phyloP scores from a whole-genome alignment of 2,888 invertebrate genomes.

The Idaea dimidiata region DNA sequence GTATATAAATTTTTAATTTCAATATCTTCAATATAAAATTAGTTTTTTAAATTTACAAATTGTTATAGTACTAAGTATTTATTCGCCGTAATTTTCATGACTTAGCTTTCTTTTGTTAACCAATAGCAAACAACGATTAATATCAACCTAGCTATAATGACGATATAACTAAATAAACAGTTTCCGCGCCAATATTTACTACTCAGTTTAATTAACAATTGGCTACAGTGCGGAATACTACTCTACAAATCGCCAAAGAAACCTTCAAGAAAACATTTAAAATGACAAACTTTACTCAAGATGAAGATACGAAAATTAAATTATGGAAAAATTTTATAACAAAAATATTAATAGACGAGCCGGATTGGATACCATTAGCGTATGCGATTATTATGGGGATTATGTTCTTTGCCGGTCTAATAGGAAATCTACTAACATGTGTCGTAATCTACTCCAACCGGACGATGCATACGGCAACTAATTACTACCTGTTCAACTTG shows the following conservation, averaged over 20 bases:
- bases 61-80: no score
- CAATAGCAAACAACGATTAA: slow-evolving; percentile 16
- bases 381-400: slow-evolving; percentile 30
- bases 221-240: neutral
- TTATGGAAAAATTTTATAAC: slow-evolving; percentile 43
- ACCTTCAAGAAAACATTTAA: neutral
- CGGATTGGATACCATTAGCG: slow-evolving; percentile 30
- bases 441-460: slow-evolving; percentile 61
- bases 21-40: no score
- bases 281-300: neutral
- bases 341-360: slow-evolving; percentile 30
- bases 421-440: slow-evolving; percentile 65
- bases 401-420: slow-evolving; percentile 46
- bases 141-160: slow-evolving; percentile 7
- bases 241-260: neutral
- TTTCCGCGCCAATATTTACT: neutral
- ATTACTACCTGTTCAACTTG: slow-evolving; percentile 64
- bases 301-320: slow-evolving; percentile 9
- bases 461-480: slow-evolving; percentile 66
- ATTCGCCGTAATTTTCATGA: slow-evolving; percentile 5
- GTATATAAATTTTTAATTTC: no score
- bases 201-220: slow-evolving; percentile 2
- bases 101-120: slow-evolving; percentile 10
- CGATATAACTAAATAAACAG: slow-evolving; percentile 7
- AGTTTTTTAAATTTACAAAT: no score